Conservation (phyloP, 2,888 invertebrate genomes). For the Odontothrips loti region DNA sequence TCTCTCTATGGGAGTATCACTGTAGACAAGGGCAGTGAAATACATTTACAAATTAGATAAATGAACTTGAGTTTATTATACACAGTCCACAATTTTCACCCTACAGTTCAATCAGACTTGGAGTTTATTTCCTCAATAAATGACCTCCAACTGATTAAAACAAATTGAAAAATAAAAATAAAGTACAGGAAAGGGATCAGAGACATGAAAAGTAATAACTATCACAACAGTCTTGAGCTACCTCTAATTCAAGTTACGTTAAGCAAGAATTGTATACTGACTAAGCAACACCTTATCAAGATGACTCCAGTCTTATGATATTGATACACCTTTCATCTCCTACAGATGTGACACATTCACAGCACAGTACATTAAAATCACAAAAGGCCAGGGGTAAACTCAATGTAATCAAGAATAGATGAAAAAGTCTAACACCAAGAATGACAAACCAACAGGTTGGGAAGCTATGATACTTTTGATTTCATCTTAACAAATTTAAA, state of each 20-base stretch:
- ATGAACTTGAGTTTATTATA: background rate
- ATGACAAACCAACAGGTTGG: too few species aligned
- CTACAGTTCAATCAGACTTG: background rate
- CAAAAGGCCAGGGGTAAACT: too few species aligned
- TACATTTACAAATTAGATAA: too few species aligned
- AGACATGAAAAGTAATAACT: background rate
- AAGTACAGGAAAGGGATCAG: background rate
- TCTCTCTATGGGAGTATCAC: too few species aligned
- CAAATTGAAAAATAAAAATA: background rate
- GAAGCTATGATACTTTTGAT: too few species aligned
- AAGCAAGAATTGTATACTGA: background rate
- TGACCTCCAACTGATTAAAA: background rate
- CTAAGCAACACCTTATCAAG: background rate
- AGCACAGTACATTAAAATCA: background rate
- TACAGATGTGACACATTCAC: background rate
- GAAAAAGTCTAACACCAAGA: background rate
- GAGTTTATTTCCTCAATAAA: too few species aligned
- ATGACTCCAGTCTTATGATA: background rate
- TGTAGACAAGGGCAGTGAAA: too few species aligned
- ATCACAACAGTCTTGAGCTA: conserved; percentile 2
- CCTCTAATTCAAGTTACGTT: background rate
- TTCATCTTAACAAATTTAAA: too few species aligned
- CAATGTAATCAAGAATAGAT: too few species aligned
- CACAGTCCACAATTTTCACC: background rate
- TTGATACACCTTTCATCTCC: background rate